Percentiles rank a stretch among this genome's conserved stretches.
phyloP scores from a whole-genome alignment of 2,797 vertebrate species.

The Prunella strophiata region DNA sequence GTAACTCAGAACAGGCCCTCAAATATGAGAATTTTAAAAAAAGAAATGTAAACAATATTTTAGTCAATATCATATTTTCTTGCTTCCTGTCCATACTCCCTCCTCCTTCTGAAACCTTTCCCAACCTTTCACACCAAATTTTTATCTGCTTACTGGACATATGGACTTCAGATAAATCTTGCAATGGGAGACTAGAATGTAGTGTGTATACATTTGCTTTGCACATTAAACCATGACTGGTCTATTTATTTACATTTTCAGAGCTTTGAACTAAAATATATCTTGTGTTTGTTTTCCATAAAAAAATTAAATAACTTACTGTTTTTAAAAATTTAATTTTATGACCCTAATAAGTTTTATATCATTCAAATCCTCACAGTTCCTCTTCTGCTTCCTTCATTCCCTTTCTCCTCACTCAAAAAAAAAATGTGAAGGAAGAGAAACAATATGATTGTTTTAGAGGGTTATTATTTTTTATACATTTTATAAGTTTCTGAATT shows the following conservation, averaged over 20 bases:
- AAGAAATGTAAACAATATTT: neutral
- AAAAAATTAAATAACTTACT: neutral
- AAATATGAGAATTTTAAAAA: neutral
- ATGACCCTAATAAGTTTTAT: neutral
- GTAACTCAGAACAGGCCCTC: neutral
- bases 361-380: neutral
- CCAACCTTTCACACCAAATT: neutral
- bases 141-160: neutral
- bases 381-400: neutral
- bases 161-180: neutral
- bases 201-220: neutral
- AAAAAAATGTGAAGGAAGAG: neutral
- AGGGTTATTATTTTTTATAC: neutral
- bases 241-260: neutral
- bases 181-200: neutral
- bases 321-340: neutral
- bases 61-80: neutral
- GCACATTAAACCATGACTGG: neutral
- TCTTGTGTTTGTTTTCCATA: neutral
- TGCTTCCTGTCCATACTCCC: neutral
- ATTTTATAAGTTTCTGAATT: neutral
- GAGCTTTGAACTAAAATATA: neutral
- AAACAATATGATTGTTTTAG: neutral
- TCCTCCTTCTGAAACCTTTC: neutral
- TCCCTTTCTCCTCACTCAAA: neutral